Conservation (phyloP, 2,888 invertebrate genomes). For the Chymomyza amoena region DNA sequence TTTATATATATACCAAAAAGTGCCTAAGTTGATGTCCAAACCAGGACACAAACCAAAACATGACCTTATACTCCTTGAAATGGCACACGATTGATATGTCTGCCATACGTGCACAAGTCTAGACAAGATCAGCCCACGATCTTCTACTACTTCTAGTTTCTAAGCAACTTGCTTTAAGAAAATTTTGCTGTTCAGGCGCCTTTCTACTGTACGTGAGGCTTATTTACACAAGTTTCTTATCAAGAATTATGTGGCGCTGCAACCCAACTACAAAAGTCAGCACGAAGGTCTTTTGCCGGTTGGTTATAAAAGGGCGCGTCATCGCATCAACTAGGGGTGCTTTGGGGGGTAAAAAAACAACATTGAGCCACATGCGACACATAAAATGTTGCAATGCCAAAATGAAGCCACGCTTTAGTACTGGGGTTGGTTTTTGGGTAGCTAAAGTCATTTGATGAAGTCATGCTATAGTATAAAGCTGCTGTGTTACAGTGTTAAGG, state of each 20-base stretch:
- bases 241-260: background rate
- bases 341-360: background rate
- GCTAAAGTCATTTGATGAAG: constrained; percentile 42
- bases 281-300: background rate
- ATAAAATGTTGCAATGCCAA: constrained; percentile 4
- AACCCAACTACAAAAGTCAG: background rate
- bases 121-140: background rate
- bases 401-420: background rate
- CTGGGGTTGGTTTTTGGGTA: background rate
- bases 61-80: too few relatives aligned
- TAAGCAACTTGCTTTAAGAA: background rate
- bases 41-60: too few relatives aligned
- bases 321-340: background rate
- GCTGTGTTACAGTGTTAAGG: background rate
- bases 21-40: too few relatives aligned
- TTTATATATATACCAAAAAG: too few relatives aligned
- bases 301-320: background rate
- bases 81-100: too few relatives aligned
- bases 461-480: constrained; percentile 26
- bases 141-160: background rate
- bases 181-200: background rate
- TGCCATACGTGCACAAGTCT: background rate
- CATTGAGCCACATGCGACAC: constrained; percentile 1
- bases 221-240: background rate
- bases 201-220: background rate